Percentiles rank a stretch among this genome's conserved stretches.
Conservation (phyloP, 2,797 vertebrate genomes). For the Notamacropus eugenii region DNA sequence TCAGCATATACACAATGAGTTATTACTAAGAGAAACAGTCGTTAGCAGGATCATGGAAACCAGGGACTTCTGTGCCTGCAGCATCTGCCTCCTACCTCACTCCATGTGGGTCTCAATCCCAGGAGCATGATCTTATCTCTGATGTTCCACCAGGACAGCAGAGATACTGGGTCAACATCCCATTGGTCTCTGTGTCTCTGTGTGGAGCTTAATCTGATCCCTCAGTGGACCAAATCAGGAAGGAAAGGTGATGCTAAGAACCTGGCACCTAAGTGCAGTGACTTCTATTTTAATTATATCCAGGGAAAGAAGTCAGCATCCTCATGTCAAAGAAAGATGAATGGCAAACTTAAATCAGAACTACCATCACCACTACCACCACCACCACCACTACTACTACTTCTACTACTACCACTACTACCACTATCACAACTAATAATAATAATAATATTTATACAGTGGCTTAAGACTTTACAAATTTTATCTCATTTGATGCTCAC, state of each 20-base stretch:
- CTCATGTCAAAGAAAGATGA: neutral
- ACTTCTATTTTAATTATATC: neutral
- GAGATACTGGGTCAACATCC: neutral
- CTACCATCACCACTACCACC: neutral
- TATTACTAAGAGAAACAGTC: neutral
- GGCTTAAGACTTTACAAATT: neutral
- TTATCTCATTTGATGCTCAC: constrained; percentile 14
- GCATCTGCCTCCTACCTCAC: neutral
- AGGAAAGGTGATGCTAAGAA: neutral
- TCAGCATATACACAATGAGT: neutral
- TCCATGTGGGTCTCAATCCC: neutral
- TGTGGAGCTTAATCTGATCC: neutral
- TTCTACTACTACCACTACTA: too few relatives aligned
- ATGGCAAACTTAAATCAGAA: neutral
- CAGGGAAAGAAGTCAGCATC: neutral
- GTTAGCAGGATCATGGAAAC: neutral
- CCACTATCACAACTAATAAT: neutral
- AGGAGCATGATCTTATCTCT: neutral
- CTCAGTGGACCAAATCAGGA: neutral
- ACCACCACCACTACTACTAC: too few relatives aligned
- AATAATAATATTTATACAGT: neutral
- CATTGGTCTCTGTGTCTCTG: neutral
- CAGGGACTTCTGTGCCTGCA: neutral
- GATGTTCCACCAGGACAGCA: neutral
- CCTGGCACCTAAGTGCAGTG: neutral